Percentiles rank a stretch among this genome's conserved stretches.
These are phyloP conservation scores for Pao palembangensis DNA, from an alignment of 2,113 vertebrate genomes.

Conservation along the genomic window DNA sequence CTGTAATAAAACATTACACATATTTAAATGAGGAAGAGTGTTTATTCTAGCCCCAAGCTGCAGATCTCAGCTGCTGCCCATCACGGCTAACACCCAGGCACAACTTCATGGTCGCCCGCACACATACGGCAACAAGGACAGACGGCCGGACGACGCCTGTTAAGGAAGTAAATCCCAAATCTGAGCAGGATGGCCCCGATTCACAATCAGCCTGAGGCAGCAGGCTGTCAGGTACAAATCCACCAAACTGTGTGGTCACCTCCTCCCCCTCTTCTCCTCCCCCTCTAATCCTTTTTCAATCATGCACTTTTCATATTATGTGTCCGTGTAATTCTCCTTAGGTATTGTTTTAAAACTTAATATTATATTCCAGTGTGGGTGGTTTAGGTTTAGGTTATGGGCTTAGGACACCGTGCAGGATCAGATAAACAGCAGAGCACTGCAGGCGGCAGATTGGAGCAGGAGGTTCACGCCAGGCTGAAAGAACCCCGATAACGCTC, in stretches of 20 bases:
- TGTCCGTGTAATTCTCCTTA: conserved; percentile 67
- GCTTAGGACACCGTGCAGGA: conserved; percentile 53
- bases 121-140: conserved; percentile 30
- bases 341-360: conserved; percentile 72
- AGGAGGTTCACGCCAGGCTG: conserved; percentile 32
- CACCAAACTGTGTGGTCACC: conserved; percentile 36
- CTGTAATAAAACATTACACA: conserved; percentile 25
- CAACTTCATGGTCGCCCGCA: conserved; percentile 41
- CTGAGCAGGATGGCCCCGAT: conserved; percentile 49
- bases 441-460: conserved; percentile 53
- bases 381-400: conserved; percentile 47
- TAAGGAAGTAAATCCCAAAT: conserved; percentile 63
- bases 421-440: conserved; percentile 52
- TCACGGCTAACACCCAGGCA: conserved; percentile 32
- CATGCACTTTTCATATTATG: conserved; percentile 75
- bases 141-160: conserved; percentile 32
- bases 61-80: conserved; percentile 23
- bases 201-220: conserved; percentile 59
- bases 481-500: conserved; percentile 46
- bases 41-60: conserved; percentile 41
- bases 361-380: conserved; percentile 72
- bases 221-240: conserved; percentile 60
- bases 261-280: not conserved
- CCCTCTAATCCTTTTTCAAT: conserved; percentile 73
- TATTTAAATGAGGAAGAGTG: conserved; percentile 40